Evolutionary conservation across 2,113 vertebrate genomes (phyloP), one percentile per base, ranked within the genome.

Genomic region (Erpornis zantholeuca): DNA sequence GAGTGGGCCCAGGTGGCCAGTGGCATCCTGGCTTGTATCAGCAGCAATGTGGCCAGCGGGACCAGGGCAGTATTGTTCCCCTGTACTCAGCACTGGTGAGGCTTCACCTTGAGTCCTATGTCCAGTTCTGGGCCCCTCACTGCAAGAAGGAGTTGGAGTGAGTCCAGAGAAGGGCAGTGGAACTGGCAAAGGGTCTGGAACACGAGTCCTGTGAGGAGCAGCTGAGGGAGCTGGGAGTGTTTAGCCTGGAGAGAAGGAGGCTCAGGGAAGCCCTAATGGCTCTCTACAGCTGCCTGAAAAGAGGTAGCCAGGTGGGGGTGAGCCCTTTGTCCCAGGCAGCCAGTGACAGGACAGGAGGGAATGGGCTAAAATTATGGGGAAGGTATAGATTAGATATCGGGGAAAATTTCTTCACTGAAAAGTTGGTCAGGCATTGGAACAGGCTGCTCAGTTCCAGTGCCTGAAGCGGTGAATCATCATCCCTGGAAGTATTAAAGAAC

Each of bases 1-100:
- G 23, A 0, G 10, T 38, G n/a, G 33, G 23, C 22, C 23, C n/a
- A 24, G 33, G 63, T 31, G 25, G 45, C 22, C 14, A 45, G 0
- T 45, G 54, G 10, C 38, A 24, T 45, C 53, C 23, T 53, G 38
- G 15, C 5, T 33, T 15, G 3, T 24, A 1, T 38, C 47, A 70
- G 38, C 18, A 53, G 1, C 0, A 28, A 22, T n/a, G 33, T 38
- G 54, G 23, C 38, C 56, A 61, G 33, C n/a, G 38, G 56, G 38
- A 38, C 2, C 23, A 61, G 38, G 22, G 27, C 38, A 52, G 33
- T 2, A 40, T 47, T 70, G 19, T 54, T 10, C 4, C 38, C 19
- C 28, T 69, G 5, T n/a, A 3, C 38, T 45, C 8, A 8, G 19
- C 23, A 24, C 12, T 86, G 28, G 8, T 70, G 38, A 3, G 12